Evolutionary conservation across 1,140 invertebrate species (phyloP).

Genomic region (Megathymus violae): DNA sequence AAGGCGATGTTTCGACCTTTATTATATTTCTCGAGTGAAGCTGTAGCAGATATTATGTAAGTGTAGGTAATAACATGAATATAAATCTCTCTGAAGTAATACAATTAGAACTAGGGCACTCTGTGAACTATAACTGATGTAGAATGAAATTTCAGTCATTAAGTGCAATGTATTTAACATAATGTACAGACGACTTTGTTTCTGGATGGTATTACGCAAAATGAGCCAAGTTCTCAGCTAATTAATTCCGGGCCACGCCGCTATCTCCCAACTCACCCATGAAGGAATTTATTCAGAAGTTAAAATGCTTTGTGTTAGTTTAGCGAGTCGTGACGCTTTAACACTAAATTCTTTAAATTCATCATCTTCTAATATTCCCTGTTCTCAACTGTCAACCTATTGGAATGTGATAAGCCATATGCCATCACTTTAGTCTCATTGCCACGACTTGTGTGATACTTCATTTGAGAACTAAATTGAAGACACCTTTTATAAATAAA

Average conservation of each 20-base stretch:
- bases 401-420: no score
- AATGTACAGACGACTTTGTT: constrained; percentile 1
- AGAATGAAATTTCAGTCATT: not conserved
- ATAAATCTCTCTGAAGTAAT: not conserved
- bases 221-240: constrained; percentile 4
- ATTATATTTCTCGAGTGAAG: no score
- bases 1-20: no score
- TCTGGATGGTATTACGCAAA: constrained; percentile 5
- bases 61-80: no score
- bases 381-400: no score
- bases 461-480: no score
- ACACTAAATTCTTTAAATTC: not conserved
- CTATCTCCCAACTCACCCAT: constrained; percentile 1
- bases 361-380: no score
- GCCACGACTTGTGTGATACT: no score
- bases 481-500: no score
- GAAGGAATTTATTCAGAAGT: constrained; percentile 1
- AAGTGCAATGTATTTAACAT: constrained; percentile 4
- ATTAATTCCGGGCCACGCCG: constrained; percentile 5
- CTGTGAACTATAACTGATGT: not conserved
- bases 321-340: not conserved
- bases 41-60: no score
- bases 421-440: no score
- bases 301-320: constrained; percentile 5
- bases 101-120: not conserved